Conservation (phyloP, 2,797 vertebrate genomes). For the Sebastiscus tertius region DNA sequence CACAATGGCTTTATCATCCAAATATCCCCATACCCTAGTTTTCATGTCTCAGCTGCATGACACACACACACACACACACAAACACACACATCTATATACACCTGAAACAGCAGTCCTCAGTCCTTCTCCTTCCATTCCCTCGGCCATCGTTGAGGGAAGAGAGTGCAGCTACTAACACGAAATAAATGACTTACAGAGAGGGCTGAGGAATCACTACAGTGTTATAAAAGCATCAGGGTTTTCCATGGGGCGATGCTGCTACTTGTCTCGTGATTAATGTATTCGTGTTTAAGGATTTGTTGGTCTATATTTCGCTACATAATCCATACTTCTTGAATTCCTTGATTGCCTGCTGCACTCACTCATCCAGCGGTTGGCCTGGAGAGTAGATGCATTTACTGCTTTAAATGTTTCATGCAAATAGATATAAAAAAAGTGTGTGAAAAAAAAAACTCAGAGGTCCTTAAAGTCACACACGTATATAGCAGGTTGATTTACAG, state of each 20-base stretch:
- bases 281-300: constrained; percentile 8
- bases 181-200: constrained; percentile 34
- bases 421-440: neutral
- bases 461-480: neutral
- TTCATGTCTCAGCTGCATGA: constrained; percentile 28
- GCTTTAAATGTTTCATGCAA: constrained; percentile 6
- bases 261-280: constrained; percentile 19
- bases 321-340: neutral
- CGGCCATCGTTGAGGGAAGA: constrained; percentile 32
- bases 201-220: constrained; percentile 5
- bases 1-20: constrained; percentile 52
- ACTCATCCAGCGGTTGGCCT: neutral
- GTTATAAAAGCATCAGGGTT: neutral
- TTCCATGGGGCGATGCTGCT: neutral
- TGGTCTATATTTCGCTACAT: constrained; percentile 6
- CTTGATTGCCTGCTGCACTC: constrained; percentile 10
- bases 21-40: constrained; percentile 20
- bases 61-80: neutral
- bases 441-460: neutral
- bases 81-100: neutral
- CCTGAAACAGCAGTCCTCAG: constrained; percentile 35
- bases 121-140: constrained; percentile 34
- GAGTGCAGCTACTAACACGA: constrained; percentile 24
- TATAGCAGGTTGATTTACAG: neutral
- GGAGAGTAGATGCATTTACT: neutral